Percentiles rank a stretch among this genome's conserved stretches.
These are phyloP conservation scores for Drosophila ercepeae DNA, from an alignment of 1,140 invertebrate species.

Conservation along the genomic window DNA sequence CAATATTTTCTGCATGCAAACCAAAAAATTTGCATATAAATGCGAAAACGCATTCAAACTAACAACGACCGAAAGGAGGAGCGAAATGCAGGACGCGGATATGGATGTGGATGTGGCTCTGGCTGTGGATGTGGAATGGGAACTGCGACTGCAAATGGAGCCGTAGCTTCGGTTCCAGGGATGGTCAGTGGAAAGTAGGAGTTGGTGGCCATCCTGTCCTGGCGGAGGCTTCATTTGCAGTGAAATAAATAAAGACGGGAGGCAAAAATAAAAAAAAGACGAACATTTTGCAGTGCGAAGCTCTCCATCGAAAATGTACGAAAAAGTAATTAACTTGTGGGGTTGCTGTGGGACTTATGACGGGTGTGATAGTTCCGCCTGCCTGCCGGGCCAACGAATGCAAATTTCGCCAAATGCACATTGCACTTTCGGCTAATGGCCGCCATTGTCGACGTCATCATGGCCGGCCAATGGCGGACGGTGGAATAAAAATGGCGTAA, in stretches of 20 bases:
- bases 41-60: slow-evolving; percentile 81
- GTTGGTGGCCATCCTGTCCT: slow-evolving; percentile 10
- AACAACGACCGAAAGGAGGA: slow-evolving; percentile 62
- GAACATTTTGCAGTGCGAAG: slow-evolving; percentile 45
- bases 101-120: slow-evolving; percentile 22
- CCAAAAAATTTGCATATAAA: slow-evolving; percentile 83
- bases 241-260: slow-evolving; percentile 72
- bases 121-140: slow-evolving; percentile 17
- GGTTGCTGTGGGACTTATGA: not conserved
- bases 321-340: slow-evolving; percentile 81
- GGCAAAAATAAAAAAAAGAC: slow-evolving; percentile 37
- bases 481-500: slow-evolving; percentile 9
- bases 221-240: slow-evolving; percentile 60
- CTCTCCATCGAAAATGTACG: slow-evolving; percentile 76
- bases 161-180: slow-evolving; percentile 29
- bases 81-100: slow-evolving; percentile 45
- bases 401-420: slow-evolving; percentile 77
- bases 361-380: slow-evolving; percentile 1
- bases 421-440: slow-evolving; percentile 77
- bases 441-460: slow-evolving; percentile 54
- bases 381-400: slow-evolving; percentile 47
- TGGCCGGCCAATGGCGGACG: slow-evolving; percentile 29
- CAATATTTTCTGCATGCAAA: slow-evolving; percentile 79
- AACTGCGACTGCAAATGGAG: slow-evolving; percentile 58
- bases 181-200: not conserved